A percentile compares a stretch with the other conserved stretches of the same genome.
phyloP scores from a whole-genome alignment of 2,797 vertebrate genomes.

The Thamnophis elegans region DNA sequence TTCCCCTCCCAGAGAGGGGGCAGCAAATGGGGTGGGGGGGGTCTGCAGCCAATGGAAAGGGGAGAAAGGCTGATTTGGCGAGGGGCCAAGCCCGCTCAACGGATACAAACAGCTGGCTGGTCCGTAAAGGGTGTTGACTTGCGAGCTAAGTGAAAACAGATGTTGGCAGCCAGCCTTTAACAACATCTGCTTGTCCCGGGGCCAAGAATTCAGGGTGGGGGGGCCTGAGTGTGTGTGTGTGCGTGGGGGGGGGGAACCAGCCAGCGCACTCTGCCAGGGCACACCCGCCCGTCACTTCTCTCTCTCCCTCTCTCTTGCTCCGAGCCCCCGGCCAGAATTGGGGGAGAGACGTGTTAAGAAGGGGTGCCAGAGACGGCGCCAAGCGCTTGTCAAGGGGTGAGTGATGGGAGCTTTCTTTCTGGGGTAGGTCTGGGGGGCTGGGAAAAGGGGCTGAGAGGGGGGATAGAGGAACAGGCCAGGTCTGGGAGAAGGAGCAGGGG shows the following conservation, averaged over 20 bases:
- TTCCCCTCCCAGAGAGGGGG: not conserved
- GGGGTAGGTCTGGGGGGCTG: not conserved
- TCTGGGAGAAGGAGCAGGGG: too few species aligned
- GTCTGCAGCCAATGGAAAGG: not conserved
- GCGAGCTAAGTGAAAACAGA: constrained; percentile 30
- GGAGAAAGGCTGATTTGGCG: not conserved
- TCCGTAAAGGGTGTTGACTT: constrained; percentile 28
- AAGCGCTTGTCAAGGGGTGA: not conserved
- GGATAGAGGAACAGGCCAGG: not conserved
- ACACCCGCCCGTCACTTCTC: not conserved
- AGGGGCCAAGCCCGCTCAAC: not conserved
- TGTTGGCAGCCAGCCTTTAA: constrained; percentile 30
- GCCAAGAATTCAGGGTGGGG: constrained; percentile 30
- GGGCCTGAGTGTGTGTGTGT: not conserved
- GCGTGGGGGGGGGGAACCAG: not conserved
- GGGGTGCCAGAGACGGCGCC: not conserved
- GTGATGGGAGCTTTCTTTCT: not conserved
- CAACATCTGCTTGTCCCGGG: constrained; percentile 13
- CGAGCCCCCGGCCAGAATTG: not conserved
- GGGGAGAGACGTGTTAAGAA: not conserved
- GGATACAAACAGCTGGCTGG: constrained; percentile 16
- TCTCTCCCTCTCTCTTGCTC: not conserved
- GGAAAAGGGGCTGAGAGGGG: not conserved
- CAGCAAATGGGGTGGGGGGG: not conserved
- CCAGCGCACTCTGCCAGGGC: constrained; percentile 5